Evolutionary conservation across 1,140 invertebrate genomes (phyloP).

Genomic region (Nomia melanderi): DNA sequence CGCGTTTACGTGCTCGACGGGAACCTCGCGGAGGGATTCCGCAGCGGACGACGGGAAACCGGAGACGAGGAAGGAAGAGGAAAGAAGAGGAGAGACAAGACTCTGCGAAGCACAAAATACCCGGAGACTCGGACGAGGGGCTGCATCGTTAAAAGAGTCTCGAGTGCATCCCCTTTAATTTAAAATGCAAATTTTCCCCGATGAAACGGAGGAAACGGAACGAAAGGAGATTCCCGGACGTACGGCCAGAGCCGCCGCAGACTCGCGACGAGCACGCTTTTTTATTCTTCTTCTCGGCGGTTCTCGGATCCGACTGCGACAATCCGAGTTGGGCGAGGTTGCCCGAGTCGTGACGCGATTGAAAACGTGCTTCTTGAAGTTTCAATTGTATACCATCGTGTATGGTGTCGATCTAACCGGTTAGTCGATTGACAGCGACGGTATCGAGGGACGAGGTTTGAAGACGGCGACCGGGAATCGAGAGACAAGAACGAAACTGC

Average conservation of each 20-base stretch:
- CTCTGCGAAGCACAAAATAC: background rate
- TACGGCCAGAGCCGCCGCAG: no score
- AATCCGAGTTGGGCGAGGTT: no score
- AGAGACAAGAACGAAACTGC: no score
- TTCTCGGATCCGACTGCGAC: constrained; percentile 23
- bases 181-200: constrained; percentile 40
- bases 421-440: no score
- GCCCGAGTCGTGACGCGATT: no score
- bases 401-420: no score
- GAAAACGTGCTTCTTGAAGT: no score
- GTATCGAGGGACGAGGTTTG: no score
- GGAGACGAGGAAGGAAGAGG: background rate
- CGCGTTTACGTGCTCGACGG: constrained; percentile 13
- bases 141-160: constrained; percentile 16
- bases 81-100: background rate
- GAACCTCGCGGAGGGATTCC: background rate
- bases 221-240: background rate
- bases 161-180: constrained; percentile 32
- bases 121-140: background rate
- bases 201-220: background rate
- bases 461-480: no score
- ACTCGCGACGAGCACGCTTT: background rate
- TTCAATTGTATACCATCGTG: no score
- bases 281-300: background rate
- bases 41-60: background rate